These are phyloP conservation scores for Euplagia quadripunctaria DNA, from an alignment of 2,888 invertebrate genomes.

Conservation along the genomic window DNA sequence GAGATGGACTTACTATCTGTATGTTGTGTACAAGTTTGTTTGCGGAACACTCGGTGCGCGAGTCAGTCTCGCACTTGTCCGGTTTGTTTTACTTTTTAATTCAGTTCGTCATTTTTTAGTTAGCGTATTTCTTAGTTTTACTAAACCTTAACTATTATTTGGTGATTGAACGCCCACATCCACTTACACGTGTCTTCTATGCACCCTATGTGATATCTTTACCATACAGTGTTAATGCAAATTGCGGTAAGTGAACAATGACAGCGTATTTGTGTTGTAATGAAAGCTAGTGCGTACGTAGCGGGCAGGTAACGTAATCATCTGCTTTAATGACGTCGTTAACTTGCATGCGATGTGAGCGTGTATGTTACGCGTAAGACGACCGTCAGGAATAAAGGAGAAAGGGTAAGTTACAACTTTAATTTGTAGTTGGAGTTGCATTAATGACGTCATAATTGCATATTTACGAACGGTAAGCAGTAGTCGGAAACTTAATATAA, in stretches of 20 bases:
- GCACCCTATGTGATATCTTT: not conserved
- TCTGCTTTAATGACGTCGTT: conserved; percentile 74
- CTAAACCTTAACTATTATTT: no score
- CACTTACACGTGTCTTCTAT: not conserved
- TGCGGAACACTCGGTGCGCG: no score
- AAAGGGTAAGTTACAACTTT: not conserved
- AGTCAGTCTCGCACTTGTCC: no score
- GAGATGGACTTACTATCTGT: no score
- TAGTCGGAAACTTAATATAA: no score
- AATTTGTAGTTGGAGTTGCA: no score
- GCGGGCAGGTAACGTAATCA: conserved; percentile 65
- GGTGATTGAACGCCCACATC: not conserved
- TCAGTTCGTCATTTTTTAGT: no score
- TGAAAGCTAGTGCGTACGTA: conserved; percentile 31
- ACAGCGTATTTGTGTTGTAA: conserved; percentile 27
- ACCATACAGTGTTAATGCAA: conserved; percentile 8
- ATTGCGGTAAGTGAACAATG: conserved; percentile 22
- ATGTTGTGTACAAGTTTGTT: no score
- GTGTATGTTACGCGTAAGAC: conserved; percentile 22
- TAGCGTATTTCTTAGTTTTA: no score
- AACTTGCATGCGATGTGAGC: conserved; percentile 61
- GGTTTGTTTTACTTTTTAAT: no score
- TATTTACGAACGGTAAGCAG: no score
- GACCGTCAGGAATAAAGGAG: not conserved
- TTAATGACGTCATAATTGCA: no score